These are phyloP conservation scores for Andrena cerasifolii DNA, from an alignment of 1,140 invertebrate species.

Conservation along the genomic window DNA sequence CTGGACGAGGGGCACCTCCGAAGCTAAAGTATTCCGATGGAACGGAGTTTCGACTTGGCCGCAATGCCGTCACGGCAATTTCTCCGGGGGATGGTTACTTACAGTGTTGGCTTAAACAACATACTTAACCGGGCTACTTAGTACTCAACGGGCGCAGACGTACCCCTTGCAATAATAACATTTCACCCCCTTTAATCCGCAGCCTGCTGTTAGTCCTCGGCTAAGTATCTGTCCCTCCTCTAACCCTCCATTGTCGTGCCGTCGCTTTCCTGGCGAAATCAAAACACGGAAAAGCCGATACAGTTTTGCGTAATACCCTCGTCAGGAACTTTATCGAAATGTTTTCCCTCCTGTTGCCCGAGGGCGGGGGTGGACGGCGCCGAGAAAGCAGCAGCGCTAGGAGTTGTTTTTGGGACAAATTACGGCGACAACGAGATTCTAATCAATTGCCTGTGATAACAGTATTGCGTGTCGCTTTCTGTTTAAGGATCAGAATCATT, in stretches of 20 bases:
- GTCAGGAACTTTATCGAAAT: constrained; percentile 52
- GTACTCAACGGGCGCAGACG: constrained; percentile 71
- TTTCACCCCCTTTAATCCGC: constrained; percentile 81
- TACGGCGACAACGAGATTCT: constrained; percentile 36
- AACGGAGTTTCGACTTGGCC: constrained; percentile 59
- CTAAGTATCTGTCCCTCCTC: constrained; percentile 66
- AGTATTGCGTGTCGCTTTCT: not conserved
- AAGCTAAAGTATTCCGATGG: constrained; percentile 69
- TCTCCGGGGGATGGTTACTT: constrained; percentile 79
- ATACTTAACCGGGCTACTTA: constrained; percentile 82
- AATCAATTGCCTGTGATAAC: not conserved
- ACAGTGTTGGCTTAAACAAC: constrained; percentile 82
- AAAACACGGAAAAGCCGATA: constrained; percentile 75
- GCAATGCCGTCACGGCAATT: constrained; percentile 72
- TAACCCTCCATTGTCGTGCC: constrained; percentile 35
- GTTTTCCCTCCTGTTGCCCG: constrained; percentile 49
- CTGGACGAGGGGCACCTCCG: constrained; percentile 58
- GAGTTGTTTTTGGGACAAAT: constrained; percentile 50
- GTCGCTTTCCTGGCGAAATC: constrained; percentile 66
- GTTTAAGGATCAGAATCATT: not conserved
- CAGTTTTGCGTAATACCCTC: constrained; percentile 70
- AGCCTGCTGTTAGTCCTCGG: constrained; percentile 73
- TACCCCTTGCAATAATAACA: constrained; percentile 83
- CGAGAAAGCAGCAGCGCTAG: not conserved
- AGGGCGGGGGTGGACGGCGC: not conserved